Base-by-base conservation (phyloP, 2,113 vertebrate species). In the Ceyx cyanopectus region DNA sequence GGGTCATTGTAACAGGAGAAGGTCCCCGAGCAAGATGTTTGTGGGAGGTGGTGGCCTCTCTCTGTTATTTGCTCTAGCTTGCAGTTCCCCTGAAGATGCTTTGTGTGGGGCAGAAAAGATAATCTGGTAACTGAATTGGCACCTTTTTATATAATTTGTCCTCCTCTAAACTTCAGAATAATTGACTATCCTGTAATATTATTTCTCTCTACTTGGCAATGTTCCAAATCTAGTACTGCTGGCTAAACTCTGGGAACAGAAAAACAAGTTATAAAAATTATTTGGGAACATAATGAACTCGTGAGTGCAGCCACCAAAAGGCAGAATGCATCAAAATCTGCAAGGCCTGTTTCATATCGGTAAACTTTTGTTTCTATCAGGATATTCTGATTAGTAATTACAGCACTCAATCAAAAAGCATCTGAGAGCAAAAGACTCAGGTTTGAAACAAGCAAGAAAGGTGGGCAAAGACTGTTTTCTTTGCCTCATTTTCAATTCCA, bases 21-120 rank as follows among this genome's bases (percentile, higher is more conserved):
- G 7, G 1, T 74, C 5, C 41, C 14, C 0, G 1, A 30, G 43
- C 1, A 4, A 78, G 62, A 85, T 58, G 46, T 13, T 6, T 81
- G 37, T n/a, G 41, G 56, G 65, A 87, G n/a, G 61, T 0, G 1
- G 27, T 65, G 45, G 20, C 56, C 26, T 57, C 12, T 29, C 6
- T 6, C 41, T 66, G 50, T 37, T 40, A 48, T 24, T 41, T 81
- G 77, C 27, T 77, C 14, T 86, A 17, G 18, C 7, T 18, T 81
- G 29, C 37, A 37, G 8, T 32, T 74, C 29, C 26, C 81, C 60
- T 48, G 46, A 75, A 85, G 51, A 68, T n/a, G 4, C 30, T 40
- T 53, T 50, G 5, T 17, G 22, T 1, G 3, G 27, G 60, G 21
- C 16, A 65, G 23, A 74, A 87, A 87, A 91, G 51, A 34, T 40